Evolutionary conservation across 1,140 invertebrate species (phyloP).

Genomic region (Conopomorpha cramerella): DNA sequence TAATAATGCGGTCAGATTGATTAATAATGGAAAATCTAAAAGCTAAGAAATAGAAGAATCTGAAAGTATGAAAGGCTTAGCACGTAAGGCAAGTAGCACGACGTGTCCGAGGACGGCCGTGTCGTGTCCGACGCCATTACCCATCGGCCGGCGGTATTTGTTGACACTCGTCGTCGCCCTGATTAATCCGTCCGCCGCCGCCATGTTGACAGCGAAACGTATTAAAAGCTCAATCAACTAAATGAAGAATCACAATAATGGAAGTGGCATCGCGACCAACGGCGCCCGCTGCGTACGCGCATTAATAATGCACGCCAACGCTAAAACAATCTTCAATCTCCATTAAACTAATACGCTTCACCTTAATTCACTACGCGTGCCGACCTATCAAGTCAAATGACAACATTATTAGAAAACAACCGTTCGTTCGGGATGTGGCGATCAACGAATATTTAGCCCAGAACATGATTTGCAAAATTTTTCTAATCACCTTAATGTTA

Average conservation of each 20-base stretch:
- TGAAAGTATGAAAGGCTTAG: too few relatives aligned
- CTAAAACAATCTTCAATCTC: constrained; percentile 54
- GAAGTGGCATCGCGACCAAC: constrained; percentile 17
- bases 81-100: too few relatives aligned
- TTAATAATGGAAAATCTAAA: too few relatives aligned
- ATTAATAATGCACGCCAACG: constrained; percentile 51
- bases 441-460: too few relatives aligned
- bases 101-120: constrained; percentile 15
- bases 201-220: constrained; percentile 45
- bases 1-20: too few relatives aligned
- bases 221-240: constrained; percentile 60
- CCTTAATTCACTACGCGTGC: constrained; percentile 9
- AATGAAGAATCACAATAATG: constrained; percentile 60
- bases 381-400: too few relatives aligned
- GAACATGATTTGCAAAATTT: too few relatives aligned
- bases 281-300: constrained; percentile 47
- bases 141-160: constrained; percentile 23
- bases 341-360: constrained; percentile 52
- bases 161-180: constrained; percentile 45
- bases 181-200: constrained; percentile 43
- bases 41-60: too few relatives aligned
- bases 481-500: too few relatives aligned
- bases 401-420: too few relatives aligned
- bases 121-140: constrained; percentile 41
- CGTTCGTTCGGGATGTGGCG: too few relatives aligned